Evolutionary conservation across 1,140 invertebrate genomes (phyloP).

Genomic region (Whitmania pigra): DNA sequence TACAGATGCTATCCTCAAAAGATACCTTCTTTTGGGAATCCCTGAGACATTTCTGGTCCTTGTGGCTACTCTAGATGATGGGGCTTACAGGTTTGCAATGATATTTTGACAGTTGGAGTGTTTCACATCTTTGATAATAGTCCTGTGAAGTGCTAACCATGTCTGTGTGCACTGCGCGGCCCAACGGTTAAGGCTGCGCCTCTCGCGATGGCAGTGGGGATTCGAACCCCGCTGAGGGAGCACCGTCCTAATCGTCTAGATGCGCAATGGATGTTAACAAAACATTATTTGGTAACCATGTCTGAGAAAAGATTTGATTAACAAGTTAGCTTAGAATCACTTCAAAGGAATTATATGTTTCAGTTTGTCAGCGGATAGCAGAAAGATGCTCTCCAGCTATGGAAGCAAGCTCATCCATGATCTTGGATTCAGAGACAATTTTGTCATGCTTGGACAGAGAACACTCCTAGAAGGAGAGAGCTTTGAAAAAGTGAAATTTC

Average conservation of each 20-base stretch:
- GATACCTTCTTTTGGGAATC: not conserved
- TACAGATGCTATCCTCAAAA: not conserved
- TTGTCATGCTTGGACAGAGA: constrained; percentile 7
- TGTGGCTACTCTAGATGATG: not conserved
- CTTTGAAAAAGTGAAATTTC: not conserved
- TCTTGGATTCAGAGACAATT: constrained; percentile 8
- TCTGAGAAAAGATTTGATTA: not conserved
- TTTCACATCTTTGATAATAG: not conserved
- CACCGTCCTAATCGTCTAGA: no score
- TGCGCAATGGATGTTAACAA: no score
- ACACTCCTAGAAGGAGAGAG: not conserved
- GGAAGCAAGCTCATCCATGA: not conserved
- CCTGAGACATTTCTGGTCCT: not conserved
- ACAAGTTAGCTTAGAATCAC: not conserved
- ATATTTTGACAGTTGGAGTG: not conserved
- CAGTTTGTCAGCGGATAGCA: not conserved
- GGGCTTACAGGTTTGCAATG: not conserved
- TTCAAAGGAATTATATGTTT: constrained; percentile 3
- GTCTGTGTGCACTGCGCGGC: no score
- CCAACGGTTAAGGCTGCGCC: no score
- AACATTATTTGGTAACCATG: no score
- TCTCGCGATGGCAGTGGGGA: no score
- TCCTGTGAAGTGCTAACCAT: not conserved
- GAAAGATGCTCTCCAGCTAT: constrained; percentile 1
- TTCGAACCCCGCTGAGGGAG: no score